Conservation (phyloP, 2,113 vertebrate species). For the Heterochromis multidens region DNA sequence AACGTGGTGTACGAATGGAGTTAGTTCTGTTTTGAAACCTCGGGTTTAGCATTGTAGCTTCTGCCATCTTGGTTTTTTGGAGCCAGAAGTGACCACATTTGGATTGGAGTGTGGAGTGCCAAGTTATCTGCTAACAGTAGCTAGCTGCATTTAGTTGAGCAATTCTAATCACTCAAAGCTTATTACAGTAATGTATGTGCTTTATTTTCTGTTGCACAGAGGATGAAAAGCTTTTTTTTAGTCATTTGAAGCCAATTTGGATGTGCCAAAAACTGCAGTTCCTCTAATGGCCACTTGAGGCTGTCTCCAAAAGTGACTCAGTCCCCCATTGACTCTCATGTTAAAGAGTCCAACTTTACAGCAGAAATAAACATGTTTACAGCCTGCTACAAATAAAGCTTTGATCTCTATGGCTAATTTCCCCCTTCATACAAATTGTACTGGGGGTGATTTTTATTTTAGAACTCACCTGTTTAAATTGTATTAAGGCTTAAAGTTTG, state of each 20-base stretch:
- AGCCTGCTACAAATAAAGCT: too few relatives aligned
- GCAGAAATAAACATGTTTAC: too few relatives aligned
- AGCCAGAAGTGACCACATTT: not conserved
- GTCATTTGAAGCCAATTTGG: accelerated
- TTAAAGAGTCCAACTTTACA: too few relatives aligned
- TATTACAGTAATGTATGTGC: not conserved
- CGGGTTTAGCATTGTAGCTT: not conserved
- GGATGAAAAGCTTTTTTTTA: not conserved
- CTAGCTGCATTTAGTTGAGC: not conserved
- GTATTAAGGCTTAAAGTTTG: too few relatives aligned
- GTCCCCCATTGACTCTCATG: accelerated
- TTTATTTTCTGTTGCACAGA: not conserved
- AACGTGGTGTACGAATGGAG: not conserved
- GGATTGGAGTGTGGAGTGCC: not conserved
- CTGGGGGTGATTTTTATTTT: too few relatives aligned
- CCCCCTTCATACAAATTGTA: too few relatives aligned
- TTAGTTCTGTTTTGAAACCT: not conserved
- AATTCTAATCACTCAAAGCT: not conserved
- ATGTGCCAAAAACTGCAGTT: not conserved
- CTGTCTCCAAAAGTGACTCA: not conserved
- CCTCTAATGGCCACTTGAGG: not conserved
- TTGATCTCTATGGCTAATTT: too few relatives aligned
- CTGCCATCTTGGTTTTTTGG: not conserved
- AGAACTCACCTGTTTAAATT: too few relatives aligned
- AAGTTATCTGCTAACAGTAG: not conserved